phyloP scores from a whole-genome alignment of 2,888 invertebrate species.

The Drosophila yooni region DNA sequence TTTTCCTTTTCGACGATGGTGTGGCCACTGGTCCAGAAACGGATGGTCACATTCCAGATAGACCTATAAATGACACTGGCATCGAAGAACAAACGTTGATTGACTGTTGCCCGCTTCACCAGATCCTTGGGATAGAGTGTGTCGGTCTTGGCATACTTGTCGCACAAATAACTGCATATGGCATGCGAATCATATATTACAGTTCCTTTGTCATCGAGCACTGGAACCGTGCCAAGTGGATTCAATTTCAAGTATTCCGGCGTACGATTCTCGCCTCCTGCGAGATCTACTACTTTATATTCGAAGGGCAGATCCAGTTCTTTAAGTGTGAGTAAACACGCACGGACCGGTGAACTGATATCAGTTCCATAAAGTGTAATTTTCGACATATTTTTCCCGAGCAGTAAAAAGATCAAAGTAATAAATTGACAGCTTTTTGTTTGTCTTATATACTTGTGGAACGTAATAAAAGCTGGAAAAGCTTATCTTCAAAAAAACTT shows the following conservation, averaged over 20 bases:
- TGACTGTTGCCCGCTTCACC: slow-evolving; percentile 50
- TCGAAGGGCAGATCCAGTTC: slow-evolving; percentile 86
- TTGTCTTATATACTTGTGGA: slow-evolving; percentile 11
- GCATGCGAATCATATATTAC: slow-evolving; percentile 43
- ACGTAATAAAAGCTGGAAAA: not conserved
- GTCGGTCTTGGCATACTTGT: slow-evolving; percentile 49
- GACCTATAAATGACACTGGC: slow-evolving; percentile 45
- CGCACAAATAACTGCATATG: slow-evolving; percentile 44
- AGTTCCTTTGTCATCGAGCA: slow-evolving; percentile 42
- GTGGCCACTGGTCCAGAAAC: slow-evolving; percentile 32
- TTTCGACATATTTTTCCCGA: slow-evolving; percentile 41
- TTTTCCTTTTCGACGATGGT: slow-evolving; percentile 55
- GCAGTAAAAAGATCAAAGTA: not conserved
- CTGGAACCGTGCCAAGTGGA: slow-evolving; percentile 85
- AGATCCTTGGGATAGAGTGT: slow-evolving; percentile 47
- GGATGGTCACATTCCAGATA: slow-evolving; percentile 32
- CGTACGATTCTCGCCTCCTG: slow-evolving; percentile 47
- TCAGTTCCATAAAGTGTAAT: slow-evolving; percentile 64
- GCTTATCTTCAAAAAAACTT: not conserved
- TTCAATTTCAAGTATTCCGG: slow-evolving; percentile 85
- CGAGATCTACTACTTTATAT: slow-evolving; percentile 39
- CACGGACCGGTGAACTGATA: slow-evolving; percentile 87
- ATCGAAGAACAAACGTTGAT: slow-evolving; percentile 66
- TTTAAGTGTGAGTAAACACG: slow-evolving; percentile 87
- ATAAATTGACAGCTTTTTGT: not conserved